Evolutionary conservation across 2,888 invertebrate species (phyloP).

Genomic region (Steinernema scapterisci): DNA sequence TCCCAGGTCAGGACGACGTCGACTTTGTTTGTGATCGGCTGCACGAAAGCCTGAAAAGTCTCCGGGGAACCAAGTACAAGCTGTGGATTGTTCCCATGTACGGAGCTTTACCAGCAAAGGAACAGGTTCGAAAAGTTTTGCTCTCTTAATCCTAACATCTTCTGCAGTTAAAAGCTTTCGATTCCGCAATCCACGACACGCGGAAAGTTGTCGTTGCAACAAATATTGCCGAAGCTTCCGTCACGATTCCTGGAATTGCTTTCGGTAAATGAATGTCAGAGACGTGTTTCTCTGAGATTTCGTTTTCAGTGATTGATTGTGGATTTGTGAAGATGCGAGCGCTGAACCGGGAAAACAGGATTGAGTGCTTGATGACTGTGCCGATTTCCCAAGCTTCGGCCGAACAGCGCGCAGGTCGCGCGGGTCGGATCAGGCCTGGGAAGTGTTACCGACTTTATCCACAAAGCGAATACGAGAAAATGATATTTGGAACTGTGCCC

Average conservation of each 20-base stretch:
- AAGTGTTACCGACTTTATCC: slow-evolving; percentile 76
- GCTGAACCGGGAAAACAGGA: slow-evolving; percentile 82
- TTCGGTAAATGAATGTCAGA: slow-evolving; percentile 75
- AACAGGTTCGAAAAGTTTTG: slow-evolving; percentile 43
- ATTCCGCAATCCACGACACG: slow-evolving; percentile 69
- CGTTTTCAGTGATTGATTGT: slow-evolving; percentile 82
- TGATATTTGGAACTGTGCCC: slow-evolving; percentile 80
- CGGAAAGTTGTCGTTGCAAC: slow-evolving; percentile 91
- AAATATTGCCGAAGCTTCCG: slow-evolving; percentile 94
- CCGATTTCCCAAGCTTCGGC: slow-evolving; percentile 86
- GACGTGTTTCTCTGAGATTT: slow-evolving; percentile 25
- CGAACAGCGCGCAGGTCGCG: slow-evolving; percentile 86
- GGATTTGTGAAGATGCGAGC: slow-evolving; percentile 93
- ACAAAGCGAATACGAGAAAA: slow-evolving; percentile 78
- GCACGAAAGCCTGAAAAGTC: slow-evolving; percentile 46
- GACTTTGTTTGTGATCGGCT: slow-evolving; percentile 60
- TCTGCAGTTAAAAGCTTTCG: slow-evolving; percentile 65
- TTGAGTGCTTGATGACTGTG: slow-evolving; percentile 69
- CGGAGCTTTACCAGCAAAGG: slow-evolving; percentile 80
- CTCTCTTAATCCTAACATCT: not conserved
- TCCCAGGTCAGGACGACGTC: slow-evolving; percentile 69
- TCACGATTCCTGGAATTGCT: slow-evolving; percentile 89
- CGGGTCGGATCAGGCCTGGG: slow-evolving; percentile 83
- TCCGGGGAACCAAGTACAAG: slow-evolving; percentile 54
- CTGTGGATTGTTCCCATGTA: slow-evolving; percentile 83